phyloP scores from a whole-genome alignment of 1,140 invertebrate species.

The Stratiolaelaps scimitus region DNA sequence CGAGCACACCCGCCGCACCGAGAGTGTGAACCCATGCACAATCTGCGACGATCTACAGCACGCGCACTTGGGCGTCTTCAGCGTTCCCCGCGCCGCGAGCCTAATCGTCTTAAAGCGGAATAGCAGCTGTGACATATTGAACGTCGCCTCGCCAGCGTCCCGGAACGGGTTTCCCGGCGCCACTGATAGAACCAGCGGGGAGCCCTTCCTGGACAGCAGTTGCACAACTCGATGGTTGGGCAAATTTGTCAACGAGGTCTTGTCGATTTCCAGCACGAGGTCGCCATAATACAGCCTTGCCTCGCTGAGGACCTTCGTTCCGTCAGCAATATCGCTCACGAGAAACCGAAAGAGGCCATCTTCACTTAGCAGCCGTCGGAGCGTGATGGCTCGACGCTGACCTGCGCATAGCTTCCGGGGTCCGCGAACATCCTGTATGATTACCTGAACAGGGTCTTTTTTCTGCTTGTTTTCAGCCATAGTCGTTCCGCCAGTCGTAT shows the following conservation, averaged over 20 bases:
- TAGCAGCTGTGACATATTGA: conserved; percentile 1
- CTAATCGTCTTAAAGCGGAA: background rate
- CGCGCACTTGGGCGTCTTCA: background rate
- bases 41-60: background rate
- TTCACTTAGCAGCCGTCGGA: conserved; percentile 2
- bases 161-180: conserved; percentile 16
- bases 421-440: conserved; percentile 2
- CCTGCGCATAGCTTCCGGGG: background rate
- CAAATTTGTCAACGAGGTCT: background rate
- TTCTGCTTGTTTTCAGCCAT: background rate
- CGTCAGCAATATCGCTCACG: background rate
- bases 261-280: background rate
- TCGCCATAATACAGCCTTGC: background rate
- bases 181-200: background rate
- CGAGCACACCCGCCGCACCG: background rate
- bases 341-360: conserved; percentile 5
- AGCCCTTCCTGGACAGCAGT: background rate
- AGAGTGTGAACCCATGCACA: background rate
- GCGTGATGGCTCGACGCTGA: background rate
- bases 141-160: background rate
- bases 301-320: conserved; percentile 14
- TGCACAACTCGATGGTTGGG: background rate
- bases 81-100: background rate
- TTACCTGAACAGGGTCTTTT: conserved; percentile 8
- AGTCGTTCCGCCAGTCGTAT: conserved; percentile 3